phyloP scores from a whole-genome alignment of 2,888 invertebrate genomes.

The Gortyna flavago region DNA sequence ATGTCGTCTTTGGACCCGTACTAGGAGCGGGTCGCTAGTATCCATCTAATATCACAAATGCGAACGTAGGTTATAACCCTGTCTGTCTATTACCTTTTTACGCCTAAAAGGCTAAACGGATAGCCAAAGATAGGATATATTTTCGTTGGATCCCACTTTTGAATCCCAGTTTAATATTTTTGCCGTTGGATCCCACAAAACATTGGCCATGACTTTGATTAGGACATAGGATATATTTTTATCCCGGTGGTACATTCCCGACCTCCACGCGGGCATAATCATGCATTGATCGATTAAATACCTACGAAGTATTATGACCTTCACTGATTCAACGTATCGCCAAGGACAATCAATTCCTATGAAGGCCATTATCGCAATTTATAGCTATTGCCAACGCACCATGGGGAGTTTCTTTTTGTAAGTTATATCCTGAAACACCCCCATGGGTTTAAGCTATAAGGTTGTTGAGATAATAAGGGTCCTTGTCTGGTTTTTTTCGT shows the following conservation, averaged over 20 bases:
- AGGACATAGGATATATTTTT: neutral
- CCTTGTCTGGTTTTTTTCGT: neutral
- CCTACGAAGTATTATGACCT: slow-evolving; percentile 6
- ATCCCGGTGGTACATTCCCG: neutral
- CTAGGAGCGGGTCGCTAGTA: neutral
- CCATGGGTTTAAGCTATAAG: neutral
- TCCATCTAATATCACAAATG: neutral
- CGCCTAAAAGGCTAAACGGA: neutral
- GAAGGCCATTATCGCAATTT: slow-evolving; percentile 32
- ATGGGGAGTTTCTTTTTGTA: slow-evolving; percentile 1
- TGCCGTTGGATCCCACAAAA: too few relatives aligned
- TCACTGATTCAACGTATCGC: slow-evolving; percentile 24
- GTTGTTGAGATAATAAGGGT: neutral
- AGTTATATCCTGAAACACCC: slow-evolving; percentile 8
- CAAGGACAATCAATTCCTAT: slow-evolving; percentile 49
- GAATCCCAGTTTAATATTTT: too few relatives aligned
- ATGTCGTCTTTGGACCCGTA: too few relatives aligned
- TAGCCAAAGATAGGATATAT: neutral
- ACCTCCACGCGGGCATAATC: neutral
- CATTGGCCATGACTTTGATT: neutral
- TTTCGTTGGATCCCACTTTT: too few relatives aligned
- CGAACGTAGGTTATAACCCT: neutral
- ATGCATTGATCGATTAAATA: slow-evolving; percentile 28
- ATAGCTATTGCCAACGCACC: slow-evolving; percentile 23
- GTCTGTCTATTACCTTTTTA: neutral